Conservation (phyloP, 2,888 invertebrate genomes). For the Nomada ruficornis region DNA sequence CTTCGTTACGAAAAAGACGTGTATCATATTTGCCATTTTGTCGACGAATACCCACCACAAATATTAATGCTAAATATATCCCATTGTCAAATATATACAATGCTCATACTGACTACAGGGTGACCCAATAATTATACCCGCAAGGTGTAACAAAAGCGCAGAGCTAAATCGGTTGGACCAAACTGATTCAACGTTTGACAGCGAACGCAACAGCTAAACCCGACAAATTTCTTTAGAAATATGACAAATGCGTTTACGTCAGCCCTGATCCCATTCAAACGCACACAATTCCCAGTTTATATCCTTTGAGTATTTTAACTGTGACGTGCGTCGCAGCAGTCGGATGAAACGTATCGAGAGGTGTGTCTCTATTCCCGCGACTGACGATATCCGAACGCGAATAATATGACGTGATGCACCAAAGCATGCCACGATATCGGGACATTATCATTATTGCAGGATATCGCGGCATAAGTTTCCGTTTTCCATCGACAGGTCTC, state of each 20-base stretch:
- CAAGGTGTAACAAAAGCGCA: too few relatives aligned
- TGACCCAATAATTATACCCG: too few relatives aligned
- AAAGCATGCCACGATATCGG: constrained; percentile 36
- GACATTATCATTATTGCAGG: constrained; percentile 64
- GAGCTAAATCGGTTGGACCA: neutral
- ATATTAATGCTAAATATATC: too few relatives aligned
- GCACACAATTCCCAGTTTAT: constrained; percentile 26
- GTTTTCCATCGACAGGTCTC: constrained; percentile 51
- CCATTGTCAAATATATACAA: too few relatives aligned
- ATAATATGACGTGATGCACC: constrained; percentile 52
- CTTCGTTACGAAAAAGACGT: too few relatives aligned
- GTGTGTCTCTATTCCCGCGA: constrained; percentile 47
- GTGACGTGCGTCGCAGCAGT: constrained; percentile 28
- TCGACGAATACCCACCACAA: too few relatives aligned
- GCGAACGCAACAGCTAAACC: neutral
- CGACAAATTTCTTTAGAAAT: constrained; percentile 22
- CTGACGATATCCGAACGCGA: constrained; percentile 51
- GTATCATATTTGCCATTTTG: too few relatives aligned
- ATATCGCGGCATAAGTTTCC: constrained; percentile 63
- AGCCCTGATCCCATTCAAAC: constrained; percentile 36
- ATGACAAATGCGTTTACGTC: constrained; percentile 45
- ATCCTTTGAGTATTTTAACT: constrained; percentile 26
- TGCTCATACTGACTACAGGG: too few relatives aligned
- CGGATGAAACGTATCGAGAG: constrained; percentile 37
- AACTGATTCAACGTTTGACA: neutral